Evolutionary conservation across 2,797 vertebrate species (phyloP).

Genomic region (Paramormyrops hopkinsi): DNA sequence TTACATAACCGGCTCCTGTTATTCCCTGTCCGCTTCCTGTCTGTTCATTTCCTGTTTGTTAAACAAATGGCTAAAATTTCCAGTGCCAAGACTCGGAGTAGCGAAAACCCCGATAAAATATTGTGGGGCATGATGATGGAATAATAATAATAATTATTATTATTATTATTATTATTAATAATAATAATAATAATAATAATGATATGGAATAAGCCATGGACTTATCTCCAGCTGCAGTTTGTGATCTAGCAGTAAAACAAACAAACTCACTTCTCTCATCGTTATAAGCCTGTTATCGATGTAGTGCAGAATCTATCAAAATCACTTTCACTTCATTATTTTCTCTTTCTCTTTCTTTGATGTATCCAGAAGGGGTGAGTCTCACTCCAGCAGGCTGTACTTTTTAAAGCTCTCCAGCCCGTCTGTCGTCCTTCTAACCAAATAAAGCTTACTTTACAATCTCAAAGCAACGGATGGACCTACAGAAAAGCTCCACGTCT

Average conservation of each 20-base stretch:
- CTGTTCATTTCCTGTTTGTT: not conserved
- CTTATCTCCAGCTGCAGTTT: not conserved
- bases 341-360: not conserved
- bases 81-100: not conserved
- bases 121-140: not conserved
- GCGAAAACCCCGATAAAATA: not conserved
- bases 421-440: not conserved
- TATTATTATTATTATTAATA: no score
- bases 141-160: not conserved
- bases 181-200: no score
- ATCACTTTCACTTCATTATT: not conserved
- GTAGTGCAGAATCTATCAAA: not conserved
- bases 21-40: not conserved
- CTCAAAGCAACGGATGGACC: not conserved
- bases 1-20: not conserved
- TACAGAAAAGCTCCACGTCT: not conserved
- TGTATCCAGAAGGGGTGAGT: not conserved
- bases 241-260: not conserved
- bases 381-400: not conserved
- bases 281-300: not conserved
- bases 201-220: not conserved
- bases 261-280: not conserved
- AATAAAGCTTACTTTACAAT: not conserved
- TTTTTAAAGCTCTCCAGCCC: not conserved
- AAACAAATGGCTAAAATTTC: not conserved